Percentiles rank a stretch among this genome's conserved stretches.
Evolutionary conservation across 2,888 invertebrate species (phyloP).

Genomic region (Keiferia lycopersicella): DNA sequence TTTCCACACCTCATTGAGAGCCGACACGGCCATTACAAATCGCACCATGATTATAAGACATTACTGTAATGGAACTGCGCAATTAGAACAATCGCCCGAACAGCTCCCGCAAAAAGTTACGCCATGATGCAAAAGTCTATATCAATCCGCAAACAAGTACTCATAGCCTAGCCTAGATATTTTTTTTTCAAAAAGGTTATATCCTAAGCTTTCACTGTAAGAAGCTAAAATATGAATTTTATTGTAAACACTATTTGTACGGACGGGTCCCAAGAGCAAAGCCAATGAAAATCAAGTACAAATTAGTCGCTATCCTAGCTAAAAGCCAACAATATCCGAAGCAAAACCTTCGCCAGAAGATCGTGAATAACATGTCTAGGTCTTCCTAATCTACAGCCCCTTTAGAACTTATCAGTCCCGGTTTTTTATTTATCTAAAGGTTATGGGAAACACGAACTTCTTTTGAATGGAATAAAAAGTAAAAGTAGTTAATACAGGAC

Average conservation of each 20-base stretch:
- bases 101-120: conserved; percentile 51
- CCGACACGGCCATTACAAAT: conserved; percentile 69
- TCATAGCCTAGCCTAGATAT: too few species aligned
- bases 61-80: conserved; percentile 71
- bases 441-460: not conserved
- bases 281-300: too few species aligned
- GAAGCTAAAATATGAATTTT: not conserved
- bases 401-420: too few species aligned
- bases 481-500: conserved; percentile 15
- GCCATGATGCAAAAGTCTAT: conserved; percentile 39
- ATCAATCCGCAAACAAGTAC: conserved; percentile 30
- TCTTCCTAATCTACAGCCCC: too few species aligned
- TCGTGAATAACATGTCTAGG: too few species aligned
- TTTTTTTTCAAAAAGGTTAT: not conserved
- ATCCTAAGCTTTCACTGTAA: not conserved
- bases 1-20: conserved; percentile 77
- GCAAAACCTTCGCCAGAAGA: too few species aligned
- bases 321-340: too few species aligned
- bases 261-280: too few species aligned
- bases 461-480: not conserved
- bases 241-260: too few species aligned
- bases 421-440: not conserved
- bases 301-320: too few species aligned
- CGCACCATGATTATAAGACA: conserved; percentile 71
- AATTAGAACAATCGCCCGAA: conserved; percentile 66